Evolutionary conservation across 2,797 vertebrate genomes (phyloP), one percentile per base, ranked within the genome.

Genomic region (Momotus momota): DNA sequence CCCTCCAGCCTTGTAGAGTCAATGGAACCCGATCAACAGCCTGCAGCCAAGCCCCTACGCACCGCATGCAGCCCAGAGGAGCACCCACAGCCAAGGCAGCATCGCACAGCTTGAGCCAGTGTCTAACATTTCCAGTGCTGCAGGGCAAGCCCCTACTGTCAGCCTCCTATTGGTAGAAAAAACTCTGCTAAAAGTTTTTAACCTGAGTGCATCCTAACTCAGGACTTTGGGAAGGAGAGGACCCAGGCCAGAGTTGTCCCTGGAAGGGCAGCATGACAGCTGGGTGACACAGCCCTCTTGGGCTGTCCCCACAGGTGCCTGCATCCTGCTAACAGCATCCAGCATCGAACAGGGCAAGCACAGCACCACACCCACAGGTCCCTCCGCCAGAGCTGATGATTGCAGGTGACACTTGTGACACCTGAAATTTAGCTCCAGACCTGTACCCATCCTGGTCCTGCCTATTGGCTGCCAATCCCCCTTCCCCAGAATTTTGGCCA

Each of bases 301-400:
- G 38, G n/a, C 29, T 46, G 22, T 46, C 48, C 14, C 29, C 14
- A 33, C 1, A 21, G 57, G 25, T 2, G 7, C 12, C 55, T 61
- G 67, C 29, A 62, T 15, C 71, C 58, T 3, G 0, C 14, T 49
- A 27, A 62, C 1, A 4, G 20, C 71, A 64, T 25, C 58, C 3
- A 0, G 3, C 1, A 0, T 11, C 8, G 7, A 45, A 60, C 26
- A 19, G 29, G 57, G 16, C 2, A 1, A 85, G 22, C 12, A 14
- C n/a, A 46, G 48, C 54, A 27, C n/a, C 20, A 1, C 20, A 14
- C 14, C 14, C 31, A 21, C 18, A 38, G 67, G 13, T 65, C 12
- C 7, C 18, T 15, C 41, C 38, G 25, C 31, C 70, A 54, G 26
- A 46, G 15, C 18, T 11, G 33, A 81, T 17, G 6, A 75, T 49